Evolutionary conservation across 2,888 invertebrate species (phyloP), one percentile per base, ranked within the genome.

Genomic region (Melieria picta): DNA sequence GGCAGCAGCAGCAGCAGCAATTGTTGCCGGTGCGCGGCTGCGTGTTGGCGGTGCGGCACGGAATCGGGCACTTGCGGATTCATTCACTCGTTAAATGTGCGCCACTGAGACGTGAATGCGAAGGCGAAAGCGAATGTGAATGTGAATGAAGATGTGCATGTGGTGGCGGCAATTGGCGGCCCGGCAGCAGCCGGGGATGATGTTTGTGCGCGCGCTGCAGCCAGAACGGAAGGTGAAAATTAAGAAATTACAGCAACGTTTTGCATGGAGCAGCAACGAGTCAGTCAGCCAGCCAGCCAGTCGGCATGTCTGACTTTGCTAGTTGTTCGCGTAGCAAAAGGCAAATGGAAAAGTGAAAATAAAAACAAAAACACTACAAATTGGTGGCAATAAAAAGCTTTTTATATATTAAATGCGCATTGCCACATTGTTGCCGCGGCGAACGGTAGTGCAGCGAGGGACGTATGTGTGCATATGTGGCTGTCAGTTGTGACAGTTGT

Each of bases 151-250:
- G 45, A 46, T 48, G 43, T 50, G 30, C 30, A 13, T n/a, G 16
- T 30, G 16, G 7, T 7, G 6, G 5, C 16, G 16, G 4, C 4
- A 30, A 30, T 7, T 13, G 56, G 1, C 7, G 56, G 13, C 30
- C 9, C 56, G 7, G 10, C 16, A 13, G 52, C 43, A 9, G 55
- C 10, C 30, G 55, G 63, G 45, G 47, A 69, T 63, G 47, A 69
- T 63, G 50, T 43, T 4, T 55, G 42, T 58, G 13, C 30, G 52
- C 43, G 43, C 58, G 13, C 11, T 50, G 13, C 10, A 16, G 70
- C 58, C 48, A 16, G 74, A 82, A 79, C 83, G 82, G 83, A 83
- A 82, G 82, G 83, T 83, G 79, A 78, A 82, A 83, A 82, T 83
- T 83, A 82, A 83, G 83, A 83, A 82, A 82, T 82, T 83, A 83